phyloP scores from a whole-genome alignment of 2,113 vertebrate genomes.

The Tragelaphus buxtoni region DNA sequence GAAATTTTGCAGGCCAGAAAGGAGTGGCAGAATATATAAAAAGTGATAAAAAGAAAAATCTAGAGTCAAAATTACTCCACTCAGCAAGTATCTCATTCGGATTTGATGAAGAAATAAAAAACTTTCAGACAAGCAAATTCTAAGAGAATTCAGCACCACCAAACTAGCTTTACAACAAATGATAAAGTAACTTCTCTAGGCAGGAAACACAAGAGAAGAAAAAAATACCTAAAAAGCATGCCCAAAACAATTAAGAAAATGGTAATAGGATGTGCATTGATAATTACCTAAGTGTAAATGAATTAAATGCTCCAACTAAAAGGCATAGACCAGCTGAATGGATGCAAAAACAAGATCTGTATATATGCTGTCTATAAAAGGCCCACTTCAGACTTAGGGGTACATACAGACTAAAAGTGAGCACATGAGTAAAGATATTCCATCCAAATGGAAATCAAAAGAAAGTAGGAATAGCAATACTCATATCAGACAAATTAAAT shows the following conservation, averaged over 20 bases:
- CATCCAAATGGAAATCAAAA: not conserved
- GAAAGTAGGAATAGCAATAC: not conserved
- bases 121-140: too few species aligned
- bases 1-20: too few species aligned
- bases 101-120: too few species aligned
- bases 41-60: too few species aligned
- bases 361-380: not conserved
- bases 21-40: too few species aligned
- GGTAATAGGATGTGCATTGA: not conserved
- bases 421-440: not conserved
- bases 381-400: not conserved
- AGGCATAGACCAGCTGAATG: not conserved
- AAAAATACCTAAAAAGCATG: not conserved
- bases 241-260: not conserved
- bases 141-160: not conserved
- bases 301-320: not conserved
- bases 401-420: not conserved
- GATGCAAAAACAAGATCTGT: not conserved
- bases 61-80: too few species aligned
- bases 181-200: not conserved
- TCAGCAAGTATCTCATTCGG: too few species aligned
- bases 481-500: not conserved
- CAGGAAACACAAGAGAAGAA: not conserved
- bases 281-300: not conserved
- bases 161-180: not conserved